Evolutionary conservation across 2,888 invertebrate genomes (phyloP).

Genomic region (Orthonychiurus folsomi): DNA sequence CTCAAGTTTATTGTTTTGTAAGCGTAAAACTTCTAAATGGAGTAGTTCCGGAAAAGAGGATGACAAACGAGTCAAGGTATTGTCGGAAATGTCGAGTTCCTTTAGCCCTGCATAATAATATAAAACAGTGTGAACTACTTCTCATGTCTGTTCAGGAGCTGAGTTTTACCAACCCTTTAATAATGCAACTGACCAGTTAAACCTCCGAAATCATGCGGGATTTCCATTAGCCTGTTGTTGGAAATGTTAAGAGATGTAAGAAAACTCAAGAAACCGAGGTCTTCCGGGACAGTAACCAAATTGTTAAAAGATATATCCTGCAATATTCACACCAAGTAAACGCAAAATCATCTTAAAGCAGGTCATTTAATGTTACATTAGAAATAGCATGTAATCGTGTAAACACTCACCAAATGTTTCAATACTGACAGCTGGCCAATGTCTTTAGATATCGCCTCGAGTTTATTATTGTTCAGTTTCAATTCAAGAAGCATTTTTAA

Average conservation of each 20-base stretch:
- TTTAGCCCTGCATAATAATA: slow-evolving; percentile 31
- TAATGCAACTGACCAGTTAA: slow-evolving; percentile 58
- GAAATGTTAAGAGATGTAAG: slow-evolving; percentile 63
- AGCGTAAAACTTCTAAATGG: slow-evolving; percentile 63
- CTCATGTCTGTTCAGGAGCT: background rate
- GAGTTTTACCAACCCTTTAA: background rate
- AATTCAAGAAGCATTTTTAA: slow-evolving; percentile 61
- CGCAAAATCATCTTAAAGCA: too few relatives aligned
- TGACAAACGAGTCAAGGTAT: slow-evolving; percentile 22
- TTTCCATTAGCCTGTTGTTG: slow-evolving; percentile 61
- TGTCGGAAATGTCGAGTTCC: slow-evolving; percentile 32
- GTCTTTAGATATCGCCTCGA: slow-evolving; percentile 58
- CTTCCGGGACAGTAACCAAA: slow-evolving; percentile 61
- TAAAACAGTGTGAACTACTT: background rate
- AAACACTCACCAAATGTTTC: slow-evolving; percentile 58
- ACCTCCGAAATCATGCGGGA: slow-evolving; percentile 73
- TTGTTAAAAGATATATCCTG: slow-evolving; percentile 75
- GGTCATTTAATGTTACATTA: too few relatives aligned
- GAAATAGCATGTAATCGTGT: too few relatives aligned
- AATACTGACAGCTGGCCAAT: slow-evolving; percentile 73
- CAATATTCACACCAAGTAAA: too few relatives aligned
- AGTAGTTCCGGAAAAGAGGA: slow-evolving; percentile 47
- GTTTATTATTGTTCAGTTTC: slow-evolving; percentile 63
- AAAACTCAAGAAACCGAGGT: slow-evolving; percentile 73
- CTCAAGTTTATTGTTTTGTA: slow-evolving; percentile 72